Evolutionary conservation across 2,888 invertebrate species (phyloP).

Genomic region (Hypomecis atomaria): DNA sequence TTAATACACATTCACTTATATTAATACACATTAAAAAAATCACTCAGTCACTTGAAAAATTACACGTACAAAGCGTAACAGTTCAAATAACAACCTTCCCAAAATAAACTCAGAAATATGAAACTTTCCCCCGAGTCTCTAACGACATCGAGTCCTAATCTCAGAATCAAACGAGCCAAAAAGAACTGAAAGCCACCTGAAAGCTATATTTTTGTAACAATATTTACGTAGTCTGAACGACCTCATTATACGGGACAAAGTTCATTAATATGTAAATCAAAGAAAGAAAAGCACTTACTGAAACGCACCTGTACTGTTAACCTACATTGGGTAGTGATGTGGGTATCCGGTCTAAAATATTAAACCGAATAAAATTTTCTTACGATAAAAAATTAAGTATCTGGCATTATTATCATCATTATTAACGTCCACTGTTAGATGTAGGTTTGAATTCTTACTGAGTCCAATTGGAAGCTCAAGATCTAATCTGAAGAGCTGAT

Average conservation of each 20-base stretch:
- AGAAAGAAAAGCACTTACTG: slow-evolving; percentile 48
- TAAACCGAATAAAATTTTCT: background rate
- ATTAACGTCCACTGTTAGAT: too few species aligned
- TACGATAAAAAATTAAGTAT: too few species aligned
- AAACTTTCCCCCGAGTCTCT: slow-evolving; percentile 4
- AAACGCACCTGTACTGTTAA: slow-evolving; percentile 54
- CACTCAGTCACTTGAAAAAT: too few species aligned
- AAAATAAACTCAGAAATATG: slow-evolving; percentile 2
- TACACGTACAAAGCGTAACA: background rate
- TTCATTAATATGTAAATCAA: slow-evolving; percentile 62
- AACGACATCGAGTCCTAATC: slow-evolving; percentile 19
- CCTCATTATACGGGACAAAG: slow-evolving; percentile 44
- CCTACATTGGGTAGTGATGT: slow-evolving; percentile 42
- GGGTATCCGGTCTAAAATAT: slow-evolving; percentile 10
- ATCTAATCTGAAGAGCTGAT: too few species aligned
- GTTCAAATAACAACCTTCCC: background rate
- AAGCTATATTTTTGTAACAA: slow-evolving; percentile 28
- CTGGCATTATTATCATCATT: too few species aligned
- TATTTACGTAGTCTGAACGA: slow-evolving; percentile 38
- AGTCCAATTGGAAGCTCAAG: too few species aligned
- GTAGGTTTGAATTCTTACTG: too few species aligned
- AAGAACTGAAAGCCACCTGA: slow-evolving; percentile 27
- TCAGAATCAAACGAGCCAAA: slow-evolving; percentile 32
- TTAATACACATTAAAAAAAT: too few species aligned
- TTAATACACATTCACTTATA: too few species aligned